Base-by-base conservation (phyloP, 2,797 vertebrate genomes). In the Spea hammondii region DNA sequence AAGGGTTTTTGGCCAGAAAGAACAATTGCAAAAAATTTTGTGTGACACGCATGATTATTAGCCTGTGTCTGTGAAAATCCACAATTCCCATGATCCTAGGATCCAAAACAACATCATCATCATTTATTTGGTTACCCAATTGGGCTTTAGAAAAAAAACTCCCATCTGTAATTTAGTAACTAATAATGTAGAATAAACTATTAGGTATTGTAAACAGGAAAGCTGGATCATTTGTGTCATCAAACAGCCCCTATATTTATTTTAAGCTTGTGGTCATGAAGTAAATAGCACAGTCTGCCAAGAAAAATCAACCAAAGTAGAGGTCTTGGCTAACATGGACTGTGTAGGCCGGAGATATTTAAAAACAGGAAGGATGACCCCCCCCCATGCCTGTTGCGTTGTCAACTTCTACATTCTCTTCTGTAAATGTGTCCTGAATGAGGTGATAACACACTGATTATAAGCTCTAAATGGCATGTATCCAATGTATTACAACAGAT, bases 181-280 rank as follows among this genome's bases (percentile, higher is more conserved):
- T 47, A 53, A 47, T 51, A 66, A 66, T 59, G 45, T 82, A 73
- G 73, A 81, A 72, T 48, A 76, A 72, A 77, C 70, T 76, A 72
- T 60, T 76, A 72, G 46, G 32, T 78, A 74, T 13, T 78, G 53
- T 68, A 83, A 77, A 70, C 67, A 79, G 81, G 76, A 78, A 79
- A 71, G 32, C 14, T 8, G 50, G 68, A 70, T 50, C 51, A 50
- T 70, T 65, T 62, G 32, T 65, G n/a, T 78, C 77, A 83, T 70
- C 0, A 0, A 83, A 66, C 53, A 74, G 13, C n/a, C 64, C 81
- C 54, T 82, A 32, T 11, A 17, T 59, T 74, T 72, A 77, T 65
- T 67, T 79, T 60, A 54, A 76, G 10, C 4, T 49, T 84, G 60
- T 32, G 83, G 14, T 78, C 80, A 76, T 83, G 68, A 83, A 83